These are phyloP conservation scores for Pelodiscus sinensis DNA, from an alignment of 2,113 vertebrate genomes.

Conservation along the genomic window DNA sequence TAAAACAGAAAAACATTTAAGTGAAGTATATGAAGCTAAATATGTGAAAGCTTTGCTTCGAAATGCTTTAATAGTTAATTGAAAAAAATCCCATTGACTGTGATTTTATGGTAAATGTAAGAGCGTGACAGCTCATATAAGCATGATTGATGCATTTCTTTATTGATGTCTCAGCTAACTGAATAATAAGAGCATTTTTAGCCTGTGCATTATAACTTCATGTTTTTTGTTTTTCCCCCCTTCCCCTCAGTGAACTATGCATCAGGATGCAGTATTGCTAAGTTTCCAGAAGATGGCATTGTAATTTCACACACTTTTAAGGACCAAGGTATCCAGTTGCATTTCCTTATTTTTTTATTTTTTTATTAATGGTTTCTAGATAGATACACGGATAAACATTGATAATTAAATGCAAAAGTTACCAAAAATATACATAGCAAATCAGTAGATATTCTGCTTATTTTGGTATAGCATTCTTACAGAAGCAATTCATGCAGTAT, in stretches of 20 bases:
- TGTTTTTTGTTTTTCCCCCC: background rate
- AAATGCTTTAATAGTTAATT: background rate
- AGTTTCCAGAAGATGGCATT: constrained; percentile 95
- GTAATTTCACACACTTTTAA: constrained; percentile 96
- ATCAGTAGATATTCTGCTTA: fast-evolving
- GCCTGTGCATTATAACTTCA: background rate
- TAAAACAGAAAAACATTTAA: background rate
- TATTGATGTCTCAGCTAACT: background rate
- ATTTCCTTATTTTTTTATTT: background rate
- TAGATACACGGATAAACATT: fast-evolving
- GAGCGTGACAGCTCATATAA: background rate
- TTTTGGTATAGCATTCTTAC: background rate
- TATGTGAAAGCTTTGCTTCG: background rate
- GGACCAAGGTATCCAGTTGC: constrained; percentile 89
- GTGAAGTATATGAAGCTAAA: background rate
- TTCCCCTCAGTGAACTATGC: constrained; percentile 92
- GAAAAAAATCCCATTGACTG: background rate
- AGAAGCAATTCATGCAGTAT: background rate
- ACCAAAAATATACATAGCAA: fast-evolving
- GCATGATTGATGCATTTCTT: background rate
- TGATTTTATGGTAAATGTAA: background rate
- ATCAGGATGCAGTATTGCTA: constrained; percentile 96
- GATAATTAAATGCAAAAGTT: background rate
- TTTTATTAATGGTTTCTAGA: background rate
- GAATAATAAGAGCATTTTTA: background rate